Conservation (phyloP, 2,113 vertebrate species). For the Forbesichthys papilliferus region DNA sequence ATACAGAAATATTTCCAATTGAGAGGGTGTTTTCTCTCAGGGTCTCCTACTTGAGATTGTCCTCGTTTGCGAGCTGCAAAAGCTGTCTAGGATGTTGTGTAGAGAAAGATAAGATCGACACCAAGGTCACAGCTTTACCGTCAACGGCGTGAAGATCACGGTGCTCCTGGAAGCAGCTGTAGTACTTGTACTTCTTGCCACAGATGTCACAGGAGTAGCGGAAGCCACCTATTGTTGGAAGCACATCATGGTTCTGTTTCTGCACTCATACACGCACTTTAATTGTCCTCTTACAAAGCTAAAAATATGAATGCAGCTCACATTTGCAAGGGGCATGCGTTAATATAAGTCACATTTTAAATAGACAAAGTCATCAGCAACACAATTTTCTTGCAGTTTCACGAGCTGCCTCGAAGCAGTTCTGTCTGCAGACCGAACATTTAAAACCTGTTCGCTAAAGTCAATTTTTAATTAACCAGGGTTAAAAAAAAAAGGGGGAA, state of each 20-base stretch:
- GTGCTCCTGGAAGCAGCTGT: conserved; percentile 99
- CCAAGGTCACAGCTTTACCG: conserved; percentile 72
- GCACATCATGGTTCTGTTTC: conserved; percentile 32
- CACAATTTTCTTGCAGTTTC: not conserved
- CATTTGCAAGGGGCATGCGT: no score
- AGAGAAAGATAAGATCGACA: no score
- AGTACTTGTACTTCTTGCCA: conserved; percentile 99
- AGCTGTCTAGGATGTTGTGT: no score
- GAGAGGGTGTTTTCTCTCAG: no score
- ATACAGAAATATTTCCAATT: no score
- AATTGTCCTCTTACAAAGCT: conserved; percentile 8
- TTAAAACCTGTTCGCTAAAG: not conserved
- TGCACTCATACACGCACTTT: not conserved
- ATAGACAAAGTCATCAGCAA: no score
- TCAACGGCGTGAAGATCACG: conserved; percentile 96
- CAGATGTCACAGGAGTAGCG: conserved; percentile 98
- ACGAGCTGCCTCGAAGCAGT: not conserved
- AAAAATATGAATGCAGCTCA: not conserved
- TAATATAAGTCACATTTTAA: no score
- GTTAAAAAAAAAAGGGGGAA: not conserved
- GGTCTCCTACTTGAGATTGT: no score
- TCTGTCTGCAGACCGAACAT: not conserved
- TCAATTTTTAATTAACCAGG: not conserved
- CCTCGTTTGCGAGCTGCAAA: no score
- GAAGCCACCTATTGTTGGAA: conserved; percentile 85